Conservation (phyloP, 2,797 vertebrate genomes). For the Buceros bicornis region DNA sequence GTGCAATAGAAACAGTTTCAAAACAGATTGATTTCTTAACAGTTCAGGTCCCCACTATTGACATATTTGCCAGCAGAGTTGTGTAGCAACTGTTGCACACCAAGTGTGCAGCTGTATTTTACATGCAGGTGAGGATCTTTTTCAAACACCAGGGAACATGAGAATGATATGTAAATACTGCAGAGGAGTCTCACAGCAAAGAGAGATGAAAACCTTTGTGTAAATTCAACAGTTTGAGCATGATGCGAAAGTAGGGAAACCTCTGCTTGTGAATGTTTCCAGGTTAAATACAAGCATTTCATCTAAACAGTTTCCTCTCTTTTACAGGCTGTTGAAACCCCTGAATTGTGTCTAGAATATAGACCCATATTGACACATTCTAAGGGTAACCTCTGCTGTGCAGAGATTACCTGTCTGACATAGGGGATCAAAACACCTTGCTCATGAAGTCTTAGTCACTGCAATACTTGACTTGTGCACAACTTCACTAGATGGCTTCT, state of each 20-base stretch:
- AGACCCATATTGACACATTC: neutral
- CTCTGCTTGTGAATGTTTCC: neutral
- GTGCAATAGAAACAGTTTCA: neutral
- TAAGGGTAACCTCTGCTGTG: neutral
- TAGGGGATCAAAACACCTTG: neutral
- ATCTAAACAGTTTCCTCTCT: neutral
- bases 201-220: neutral
- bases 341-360: neutral
- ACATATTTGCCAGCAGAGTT: neutral
- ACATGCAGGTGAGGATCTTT: neutral
- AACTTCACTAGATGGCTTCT: neutral
- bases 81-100: neutral
- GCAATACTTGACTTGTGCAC: neutral
- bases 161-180: neutral
- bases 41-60: neutral
- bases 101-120: neutral
- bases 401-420: neutral
- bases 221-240: neutral
- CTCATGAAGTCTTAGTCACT: neutral
- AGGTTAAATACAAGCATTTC: neutral
- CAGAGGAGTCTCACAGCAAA: neutral
- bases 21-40: neutral
- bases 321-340: neutral
- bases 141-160: neutral
- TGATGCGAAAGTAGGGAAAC: neutral